Evolutionary conservation across 2,113 vertebrate species (phyloP), one percentile per base, ranked within the genome.

Genomic region (Melanostigma gelatinosum): DNA sequence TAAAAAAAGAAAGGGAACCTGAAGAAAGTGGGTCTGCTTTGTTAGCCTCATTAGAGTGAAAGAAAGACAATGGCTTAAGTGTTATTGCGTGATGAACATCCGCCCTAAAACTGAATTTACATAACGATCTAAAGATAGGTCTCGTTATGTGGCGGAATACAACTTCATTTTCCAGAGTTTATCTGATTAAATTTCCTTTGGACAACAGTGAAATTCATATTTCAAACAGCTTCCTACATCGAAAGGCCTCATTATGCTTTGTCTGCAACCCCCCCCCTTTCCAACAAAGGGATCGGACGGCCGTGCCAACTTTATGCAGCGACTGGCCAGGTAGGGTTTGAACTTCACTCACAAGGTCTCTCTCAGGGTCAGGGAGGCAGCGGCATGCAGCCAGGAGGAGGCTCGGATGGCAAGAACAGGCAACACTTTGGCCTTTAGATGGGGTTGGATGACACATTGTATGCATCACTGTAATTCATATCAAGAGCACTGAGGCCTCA

Each of bases 11-110:
- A 36, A 32, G 46, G 38, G n/a, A 60, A 72, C 74, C 72, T 77
- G 64, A 55, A 69, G 62, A 87, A 88, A 85, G 68, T 84, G 80
- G 79, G 82, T 80, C 82, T 87, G 69, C 63, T 71, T 72, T 67
- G 63, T 76, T 79, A 81, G 54, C 57, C 70, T 71, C 80, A 50
- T 77, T 72, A 77, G 40, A 74, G 24, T 1, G 36, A 63, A 62
- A 75, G 22, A 61, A 74, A 77, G 55, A 68, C 46, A 60, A 48
- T 20, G 36, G 57, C 48, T 79, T 61, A 27, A 76, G 60, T 46
- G 54, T 63, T 60, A 32, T 22, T 32, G 34, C 18, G 16, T 48
- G 16, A 36, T 65, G 80, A 72, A 79, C 67, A 72, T 52, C 34
- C 55, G 65, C 76, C 10, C 34, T 42, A 42, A 84, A 80, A 62